These are phyloP conservation scores for Clivina fossor DNA, from an alignment of 2,888 invertebrate species.

Conservation along the genomic window DNA sequence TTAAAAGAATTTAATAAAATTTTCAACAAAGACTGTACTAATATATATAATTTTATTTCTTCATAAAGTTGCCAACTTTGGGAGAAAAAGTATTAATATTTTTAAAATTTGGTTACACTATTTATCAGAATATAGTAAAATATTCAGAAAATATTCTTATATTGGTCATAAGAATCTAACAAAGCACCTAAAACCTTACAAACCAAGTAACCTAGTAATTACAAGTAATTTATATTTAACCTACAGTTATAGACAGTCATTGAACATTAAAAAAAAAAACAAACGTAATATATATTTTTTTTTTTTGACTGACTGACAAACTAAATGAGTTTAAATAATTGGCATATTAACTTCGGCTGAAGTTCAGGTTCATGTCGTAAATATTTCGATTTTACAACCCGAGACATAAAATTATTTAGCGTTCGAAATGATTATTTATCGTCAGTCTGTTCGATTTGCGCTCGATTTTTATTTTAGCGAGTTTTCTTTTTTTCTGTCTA, in stretches of 20 bases:
- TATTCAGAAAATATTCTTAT: background rate
- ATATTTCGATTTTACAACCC: constrained; percentile 20
- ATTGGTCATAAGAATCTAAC: background rate
- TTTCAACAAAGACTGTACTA: too few species aligned
- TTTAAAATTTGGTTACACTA: too few species aligned
- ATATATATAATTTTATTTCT: too few species aligned
- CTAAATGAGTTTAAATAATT: constrained; percentile 19
- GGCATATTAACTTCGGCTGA: constrained; percentile 16
- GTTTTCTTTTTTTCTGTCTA: background rate
- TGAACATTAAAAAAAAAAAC: too few species aligned
- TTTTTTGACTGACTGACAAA: background rate
- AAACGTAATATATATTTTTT: background rate
- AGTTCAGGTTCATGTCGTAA: constrained; percentile 6
- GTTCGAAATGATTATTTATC: constrained; percentile 27
- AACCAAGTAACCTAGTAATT: too few species aligned
- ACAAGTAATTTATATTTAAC: too few species aligned
- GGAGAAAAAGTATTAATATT: too few species aligned
- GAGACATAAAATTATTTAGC: constrained; percentile 27
- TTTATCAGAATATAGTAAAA: too few species aligned
- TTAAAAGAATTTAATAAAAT: too few species aligned
- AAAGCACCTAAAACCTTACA: background rate
- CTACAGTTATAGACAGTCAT: too few species aligned
- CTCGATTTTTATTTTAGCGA: constrained; percentile 12
- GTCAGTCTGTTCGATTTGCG: constrained; percentile 24
- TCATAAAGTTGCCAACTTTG: too few species aligned